Conservation (phyloP, 2,888 invertebrate genomes). For the Orthosia cruda region DNA sequence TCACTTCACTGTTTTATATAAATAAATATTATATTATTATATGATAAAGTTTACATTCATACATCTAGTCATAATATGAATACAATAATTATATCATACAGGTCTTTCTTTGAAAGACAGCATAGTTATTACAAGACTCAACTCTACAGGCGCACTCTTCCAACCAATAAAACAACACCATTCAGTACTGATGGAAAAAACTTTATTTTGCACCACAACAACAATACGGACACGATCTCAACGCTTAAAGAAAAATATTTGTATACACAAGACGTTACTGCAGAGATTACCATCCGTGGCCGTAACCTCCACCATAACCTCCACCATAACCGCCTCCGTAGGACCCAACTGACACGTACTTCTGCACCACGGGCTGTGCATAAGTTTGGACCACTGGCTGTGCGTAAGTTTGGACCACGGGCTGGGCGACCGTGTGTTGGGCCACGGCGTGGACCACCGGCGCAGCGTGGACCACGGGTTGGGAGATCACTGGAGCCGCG, state of each 20-base stretch:
- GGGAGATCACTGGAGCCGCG: conserved; percentile 65
- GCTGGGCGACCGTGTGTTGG: conserved; percentile 77
- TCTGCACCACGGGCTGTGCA: conserved; percentile 78
- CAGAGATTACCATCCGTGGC: conserved; percentile 85
- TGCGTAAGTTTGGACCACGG: conserved; percentile 78
- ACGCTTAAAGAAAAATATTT: conserved; percentile 81
- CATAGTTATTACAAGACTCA: background rate
- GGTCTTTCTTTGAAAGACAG: too few species aligned
- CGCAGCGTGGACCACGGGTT: conserved; percentile 62
- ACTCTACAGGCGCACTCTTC: background rate
- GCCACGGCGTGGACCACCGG: conserved; percentile 66
- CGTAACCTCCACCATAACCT: conserved; percentile 60
- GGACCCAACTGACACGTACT: conserved; percentile 74
- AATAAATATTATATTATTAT: too few species aligned
- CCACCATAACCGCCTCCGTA: conserved; percentile 49
- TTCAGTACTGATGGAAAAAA: conserved; percentile 77
- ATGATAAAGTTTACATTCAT: too few species aligned
- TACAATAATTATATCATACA: too few species aligned
- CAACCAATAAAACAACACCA: conserved; percentile 57
- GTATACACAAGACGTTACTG: conserved; percentile 60
- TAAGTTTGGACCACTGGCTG: conserved; percentile 80
- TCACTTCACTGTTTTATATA: too few species aligned
- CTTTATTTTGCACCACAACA: conserved; percentile 84
- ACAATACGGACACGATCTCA: conserved; percentile 86
- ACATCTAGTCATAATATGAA: too few species aligned